Evolutionary conservation across 2,113 vertebrate species (phyloP).

Genomic region (Melanocharis versteri): DNA sequence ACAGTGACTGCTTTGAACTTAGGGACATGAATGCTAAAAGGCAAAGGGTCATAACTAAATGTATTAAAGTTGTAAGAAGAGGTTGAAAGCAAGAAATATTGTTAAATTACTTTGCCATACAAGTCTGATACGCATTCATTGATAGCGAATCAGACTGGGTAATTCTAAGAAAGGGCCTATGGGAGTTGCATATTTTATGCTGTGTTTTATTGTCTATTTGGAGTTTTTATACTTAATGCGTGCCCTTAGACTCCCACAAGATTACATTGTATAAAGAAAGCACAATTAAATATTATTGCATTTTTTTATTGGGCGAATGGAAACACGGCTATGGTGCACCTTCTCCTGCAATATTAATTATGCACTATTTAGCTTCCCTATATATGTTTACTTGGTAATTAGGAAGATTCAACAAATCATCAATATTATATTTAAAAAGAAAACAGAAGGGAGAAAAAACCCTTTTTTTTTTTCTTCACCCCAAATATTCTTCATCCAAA

Average conservation of each 20-base stretch:
- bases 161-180: neutral
- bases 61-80: conserved; percentile 18
- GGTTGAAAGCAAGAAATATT: neutral
- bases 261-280: neutral
- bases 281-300: conserved; percentile 20
- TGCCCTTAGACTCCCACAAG: conserved; percentile 4
- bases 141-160: neutral
- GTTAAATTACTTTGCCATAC: neutral
- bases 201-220: conserved; percentile 14
- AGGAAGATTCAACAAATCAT: conserved; percentile 53
- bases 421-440: conserved; percentile 58
- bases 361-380: conserved; percentile 55
- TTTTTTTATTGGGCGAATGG: conserved; percentile 37
- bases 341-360: conserved; percentile 58
- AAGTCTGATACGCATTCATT: neutral
- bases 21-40: neutral
- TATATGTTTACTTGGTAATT: conserved; percentile 65
- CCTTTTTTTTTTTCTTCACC: fast-evolving
- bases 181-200: conserved; percentile 15
- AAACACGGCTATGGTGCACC: neutral
- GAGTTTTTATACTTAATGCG: neutral
- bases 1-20: conserved; percentile 3
- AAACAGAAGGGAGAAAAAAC: neutral
- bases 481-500: neutral
- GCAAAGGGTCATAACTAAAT: conserved; percentile 31